Evolutionary conservation across 2,797 vertebrate genomes (phyloP).

Genomic region (Alcedo quadribrachys): DNA sequence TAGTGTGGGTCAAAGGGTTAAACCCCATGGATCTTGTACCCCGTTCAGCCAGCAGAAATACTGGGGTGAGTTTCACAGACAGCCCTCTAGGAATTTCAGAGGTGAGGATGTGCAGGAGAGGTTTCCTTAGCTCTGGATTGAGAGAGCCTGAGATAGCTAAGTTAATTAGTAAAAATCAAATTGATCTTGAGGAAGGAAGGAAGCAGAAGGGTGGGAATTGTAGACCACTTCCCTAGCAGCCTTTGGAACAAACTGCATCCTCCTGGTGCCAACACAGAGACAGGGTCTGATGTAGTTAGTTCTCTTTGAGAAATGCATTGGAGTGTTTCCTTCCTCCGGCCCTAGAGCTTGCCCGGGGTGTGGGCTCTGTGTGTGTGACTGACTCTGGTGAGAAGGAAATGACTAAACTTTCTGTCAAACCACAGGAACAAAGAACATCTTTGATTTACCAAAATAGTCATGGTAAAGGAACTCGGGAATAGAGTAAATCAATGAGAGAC

Average conservation of each 20-base stretch:
- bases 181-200: neutral
- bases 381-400: slow-evolving; percentile 25
- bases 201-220: rapidly evolving
- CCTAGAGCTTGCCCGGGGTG: rapidly evolving
- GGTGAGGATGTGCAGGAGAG: neutral
- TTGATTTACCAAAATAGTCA: slow-evolving; percentile 3
- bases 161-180: neutral
- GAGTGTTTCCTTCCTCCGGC: neutral
- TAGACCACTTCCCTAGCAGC: neutral
- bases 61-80: neutral
- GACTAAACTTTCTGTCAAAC: slow-evolving; percentile 39
- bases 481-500: too few relatives aligned
- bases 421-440: slow-evolving; percentile 45
- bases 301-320: neutral
- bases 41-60: neutral
- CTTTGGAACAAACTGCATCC: neutral
- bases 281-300: neutral
- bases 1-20: rapidly evolving
- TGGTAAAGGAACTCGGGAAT: neutral
- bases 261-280: neutral
- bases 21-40: neutral
- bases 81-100: neutral
- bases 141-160: neutral
- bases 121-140: neutral
- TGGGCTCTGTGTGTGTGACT: neutral